phyloP scores from a whole-genome alignment of 2,797 vertebrate species.

The Miichthys miiuy region DNA sequence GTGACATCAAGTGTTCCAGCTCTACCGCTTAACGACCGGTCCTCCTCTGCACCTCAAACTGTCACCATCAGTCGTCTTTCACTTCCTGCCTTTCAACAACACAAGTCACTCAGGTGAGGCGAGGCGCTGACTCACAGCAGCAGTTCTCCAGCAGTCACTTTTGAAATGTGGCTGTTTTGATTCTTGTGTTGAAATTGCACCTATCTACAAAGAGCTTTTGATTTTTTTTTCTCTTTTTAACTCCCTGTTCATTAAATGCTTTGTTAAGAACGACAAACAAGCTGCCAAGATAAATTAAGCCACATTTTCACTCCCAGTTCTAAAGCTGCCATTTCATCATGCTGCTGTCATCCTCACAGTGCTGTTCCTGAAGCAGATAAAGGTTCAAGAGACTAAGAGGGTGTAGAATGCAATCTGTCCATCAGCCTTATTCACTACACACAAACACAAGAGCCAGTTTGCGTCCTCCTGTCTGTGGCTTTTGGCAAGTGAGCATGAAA shows the following conservation, averaged over 20 bases:
- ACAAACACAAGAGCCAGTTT: conserved; percentile 23
- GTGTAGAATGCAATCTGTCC: conserved; percentile 38
- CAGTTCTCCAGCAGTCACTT: conserved; percentile 43
- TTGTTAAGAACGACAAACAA: conserved; percentile 76
- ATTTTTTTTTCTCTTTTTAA: conserved; percentile 26
- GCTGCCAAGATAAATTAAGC: conserved; percentile 65
- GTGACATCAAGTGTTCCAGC: conserved; percentile 15
- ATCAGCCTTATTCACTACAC: neutral
- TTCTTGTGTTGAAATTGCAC: conserved; percentile 48
- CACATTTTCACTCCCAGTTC: conserved; percentile 51
- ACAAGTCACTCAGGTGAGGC: conserved; percentile 56
- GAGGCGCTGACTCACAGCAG: conserved; percentile 19
- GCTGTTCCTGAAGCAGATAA: conserved; percentile 48
- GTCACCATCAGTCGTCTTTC: conserved; percentile 37
- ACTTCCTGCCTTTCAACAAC: conserved; percentile 38
- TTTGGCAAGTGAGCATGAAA: conserved; percentile 58
- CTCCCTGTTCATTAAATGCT: conserved; percentile 48
- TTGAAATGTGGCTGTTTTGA: conserved; percentile 67
- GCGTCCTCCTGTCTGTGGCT: conserved; percentile 46
- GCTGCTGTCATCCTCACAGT: conserved; percentile 47
- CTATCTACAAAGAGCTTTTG: conserved; percentile 53
- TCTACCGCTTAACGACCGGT: conserved; percentile 39
- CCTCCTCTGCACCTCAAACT: conserved; percentile 9
- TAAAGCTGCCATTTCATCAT: conserved; percentile 51
- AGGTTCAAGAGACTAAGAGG: conserved; percentile 29